Base-by-base conservation (phyloP, 2,797 vertebrate species). In the Lacerta viridis region DNA sequence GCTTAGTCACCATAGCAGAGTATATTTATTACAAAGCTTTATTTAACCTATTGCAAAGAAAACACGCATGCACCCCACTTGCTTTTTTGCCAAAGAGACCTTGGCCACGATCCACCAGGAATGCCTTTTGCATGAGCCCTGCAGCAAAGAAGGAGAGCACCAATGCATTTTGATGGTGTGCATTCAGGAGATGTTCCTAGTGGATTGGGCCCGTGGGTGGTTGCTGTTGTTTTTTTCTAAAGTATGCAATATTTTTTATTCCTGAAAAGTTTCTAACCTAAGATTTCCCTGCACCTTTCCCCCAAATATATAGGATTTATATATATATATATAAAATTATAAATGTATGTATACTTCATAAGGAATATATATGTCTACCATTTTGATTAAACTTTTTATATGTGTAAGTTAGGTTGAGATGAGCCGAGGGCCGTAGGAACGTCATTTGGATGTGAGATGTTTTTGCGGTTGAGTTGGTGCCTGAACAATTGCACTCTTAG, bases 31-130 rank as follows among this genome's bases (percentile, higher is more conserved):
- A 83, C 72, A 39, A 92, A 93, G 92, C 93, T 90, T 95, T 90
- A 91, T 95, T 94, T 91, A 92, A 95, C 92, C 95, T 41, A 94
- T 93, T 93, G 91, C 90, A 94, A 95, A 91, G 88, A 90, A 92
- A 61, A 74, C 89, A 10, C 86, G 15, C 50, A 13, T 3, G 0
- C 11, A 15, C 11, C 50, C 13, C 13, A n/a, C 41, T 76, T 33
- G 33, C 33, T 33, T 36, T 68, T 91, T 93, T 95, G 95, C 96
- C 96, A 97, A 97, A 97, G 96, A 95, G 82, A 92, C 91, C n/a
- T 93, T 85, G 81, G 89, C 90, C 91, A 66, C 94, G 90, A 88
- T 95, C 90, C 50, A 91, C 87, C 89, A 6, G 18, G 27, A 74
- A 13, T n/a, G 50, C 3, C 29, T 41, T 17, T 55, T 41, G 5